A percentile compares a stretch with the other conserved stretches of the same genome.
Conservation (phyloP, 2,888 invertebrate species). For the Neoaliturus tenellus region DNA sequence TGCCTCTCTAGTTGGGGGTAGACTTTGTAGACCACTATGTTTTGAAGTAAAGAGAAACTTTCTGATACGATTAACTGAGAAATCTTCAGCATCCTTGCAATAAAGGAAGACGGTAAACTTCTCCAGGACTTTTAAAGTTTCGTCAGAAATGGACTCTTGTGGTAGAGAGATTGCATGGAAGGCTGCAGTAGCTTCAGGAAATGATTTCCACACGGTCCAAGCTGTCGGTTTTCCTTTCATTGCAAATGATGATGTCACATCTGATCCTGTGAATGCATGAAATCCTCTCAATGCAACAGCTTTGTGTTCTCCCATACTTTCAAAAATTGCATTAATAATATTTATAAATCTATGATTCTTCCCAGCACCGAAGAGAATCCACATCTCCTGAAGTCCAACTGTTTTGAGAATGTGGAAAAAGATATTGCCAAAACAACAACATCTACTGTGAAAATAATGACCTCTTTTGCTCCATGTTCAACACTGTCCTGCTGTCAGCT, state of each 20-base stretch:
- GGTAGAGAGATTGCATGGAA: constrained; percentile 7
- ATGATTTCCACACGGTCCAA: constrained; percentile 31
- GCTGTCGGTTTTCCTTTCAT: constrained; percentile 31
- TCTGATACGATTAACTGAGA: not conserved
- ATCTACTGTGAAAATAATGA: not conserved
- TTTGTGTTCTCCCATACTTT: constrained; percentile 20
- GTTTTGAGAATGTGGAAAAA: not conserved
- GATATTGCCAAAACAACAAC: not conserved
- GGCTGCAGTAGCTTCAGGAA: constrained; percentile 17
- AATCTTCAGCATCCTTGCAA: not conserved
- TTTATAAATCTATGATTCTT: constrained; percentile 16
- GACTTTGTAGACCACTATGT: not conserved
- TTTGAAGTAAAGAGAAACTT: not conserved
- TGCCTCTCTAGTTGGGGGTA: not conserved
- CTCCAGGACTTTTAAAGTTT: constrained; percentile 5
- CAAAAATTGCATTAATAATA: constrained; percentile 17
- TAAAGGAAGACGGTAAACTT: not conserved
- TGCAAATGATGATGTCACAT: constrained; percentile 26
- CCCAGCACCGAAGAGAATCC: constrained; percentile 17
- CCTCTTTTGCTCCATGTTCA: constrained; percentile 12
- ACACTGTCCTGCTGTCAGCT: constrained; percentile 10
- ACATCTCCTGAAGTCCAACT: not conserved
- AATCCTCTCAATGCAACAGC: constrained; percentile 6
- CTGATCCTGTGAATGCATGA: constrained; percentile 26
- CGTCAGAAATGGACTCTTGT: not conserved